Evolutionary conservation across 2,888 invertebrate species (phyloP), one percentile per base, ranked within the genome.

Genomic region (Erebia epiphron): DNA sequence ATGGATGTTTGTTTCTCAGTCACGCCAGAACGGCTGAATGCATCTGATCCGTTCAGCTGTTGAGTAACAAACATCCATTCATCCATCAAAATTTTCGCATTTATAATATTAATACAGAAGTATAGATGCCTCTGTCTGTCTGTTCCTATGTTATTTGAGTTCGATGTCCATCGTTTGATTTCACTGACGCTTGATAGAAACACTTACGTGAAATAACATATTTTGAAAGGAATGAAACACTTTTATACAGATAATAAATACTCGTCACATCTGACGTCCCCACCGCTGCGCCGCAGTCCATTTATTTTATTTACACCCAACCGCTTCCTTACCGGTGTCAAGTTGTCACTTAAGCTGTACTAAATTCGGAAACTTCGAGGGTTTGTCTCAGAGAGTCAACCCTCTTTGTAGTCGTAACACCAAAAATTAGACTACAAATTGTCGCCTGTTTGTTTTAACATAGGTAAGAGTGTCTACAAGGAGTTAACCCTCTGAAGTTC

Each of bases 251-350:
- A 43, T 18, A 18, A 43, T 61, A 16, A 16, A 61, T 43, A 61
- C 13, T 18, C n/a, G 61, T 61, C 61, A 41, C 43, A 61, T 61
- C 18, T 61, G 61, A 61, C 61, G 13, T 11, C 14, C 35, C 26
- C 13, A 9, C 35, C 60, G 43, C 16, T 41, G 60, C 43, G 21
- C 14, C 14, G 14, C 62, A 62, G 49, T 62, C 62, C 49, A 62
- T 62, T 62, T 46, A 49, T 62, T 62, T 62, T 62, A 62, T 62
- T 62, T 62, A 62, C 16, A 62, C 21, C 21, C 49, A 46, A 21
- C 46, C 62, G 46, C 62, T 41, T 60, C 16, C 62, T 62, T 49
- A 46, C 62, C 62, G 62, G 21, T 49, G 62, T 62, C 62, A 62
- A 61, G 43, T 61, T 61, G 61, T 61, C 61, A 61, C 61, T 43